These are phyloP conservation scores for Brachynemurus nebulosus DNA, from an alignment of 2,888 invertebrate species.

Conservation along the genomic window DNA sequence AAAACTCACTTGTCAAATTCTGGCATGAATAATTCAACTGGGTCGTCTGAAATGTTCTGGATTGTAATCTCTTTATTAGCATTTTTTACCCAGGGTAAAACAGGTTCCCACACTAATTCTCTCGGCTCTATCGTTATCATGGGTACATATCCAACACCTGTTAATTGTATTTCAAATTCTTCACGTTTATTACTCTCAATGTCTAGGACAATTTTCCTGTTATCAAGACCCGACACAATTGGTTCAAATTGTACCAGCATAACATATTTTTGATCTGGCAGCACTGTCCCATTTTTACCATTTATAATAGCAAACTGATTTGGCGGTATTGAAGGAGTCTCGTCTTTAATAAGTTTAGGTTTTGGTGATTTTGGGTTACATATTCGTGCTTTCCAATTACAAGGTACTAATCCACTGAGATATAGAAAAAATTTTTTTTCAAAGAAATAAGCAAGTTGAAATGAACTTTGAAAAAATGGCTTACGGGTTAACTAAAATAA, in stretches of 20 bases:
- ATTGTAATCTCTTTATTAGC: slow-evolving; percentile 44
- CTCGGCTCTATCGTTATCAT: slow-evolving; percentile 36
- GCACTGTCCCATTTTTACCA: slow-evolving; percentile 34
- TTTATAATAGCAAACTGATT: slow-evolving; percentile 14
- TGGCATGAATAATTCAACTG: slow-evolving; percentile 52
- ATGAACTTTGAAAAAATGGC: slow-evolving; percentile 17
- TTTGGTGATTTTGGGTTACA: slow-evolving; percentile 25
- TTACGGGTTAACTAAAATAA: slow-evolving; percentile 44
- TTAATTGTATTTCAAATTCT: slow-evolving; percentile 33
- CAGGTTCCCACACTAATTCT: slow-evolving; percentile 42
- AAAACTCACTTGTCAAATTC: slow-evolving; percentile 48
- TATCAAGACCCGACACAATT: slow-evolving; percentile 30
- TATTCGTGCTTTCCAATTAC: slow-evolving; percentile 38
- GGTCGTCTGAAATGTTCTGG: slow-evolving; percentile 47
- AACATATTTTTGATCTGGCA: slow-evolving; percentile 36
- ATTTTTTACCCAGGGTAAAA: slow-evolving; percentile 44
- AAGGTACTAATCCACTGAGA: not conserved
- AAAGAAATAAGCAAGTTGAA: too few relatives aligned
- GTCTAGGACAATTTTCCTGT: slow-evolving; percentile 25
- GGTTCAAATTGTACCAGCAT: slow-evolving; percentile 45
- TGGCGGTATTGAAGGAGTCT: slow-evolving; percentile 8
- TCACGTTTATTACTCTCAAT: slow-evolving; percentile 38
- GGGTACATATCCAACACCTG: slow-evolving; percentile 40
- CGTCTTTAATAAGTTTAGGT: slow-evolving; percentile 14
- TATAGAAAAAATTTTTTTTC: too few relatives aligned